phyloP scores from a whole-genome alignment of 2,113 vertebrate genomes.

The Carassius auratus region DNA sequence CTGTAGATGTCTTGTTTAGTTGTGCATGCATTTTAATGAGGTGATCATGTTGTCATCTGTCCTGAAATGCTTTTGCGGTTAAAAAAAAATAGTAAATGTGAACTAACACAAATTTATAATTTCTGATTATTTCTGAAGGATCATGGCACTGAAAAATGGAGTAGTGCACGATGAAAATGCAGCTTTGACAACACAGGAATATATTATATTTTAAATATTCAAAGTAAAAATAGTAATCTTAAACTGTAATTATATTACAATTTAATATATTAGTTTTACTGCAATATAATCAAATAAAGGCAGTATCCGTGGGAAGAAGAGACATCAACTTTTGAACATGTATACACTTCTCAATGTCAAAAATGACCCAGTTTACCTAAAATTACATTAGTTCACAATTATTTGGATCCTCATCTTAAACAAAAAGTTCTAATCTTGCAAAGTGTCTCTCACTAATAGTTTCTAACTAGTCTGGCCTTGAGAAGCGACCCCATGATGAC shows the following conservation, averaged over 20 bases:
- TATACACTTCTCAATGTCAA: not conserved
- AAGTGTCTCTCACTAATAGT: not conserved
- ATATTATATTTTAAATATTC: not conserved
- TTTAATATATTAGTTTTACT: not conserved
- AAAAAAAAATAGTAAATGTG: not conserved
- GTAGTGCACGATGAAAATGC: not conserved
- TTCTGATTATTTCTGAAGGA: not conserved
- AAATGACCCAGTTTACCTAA: not conserved
- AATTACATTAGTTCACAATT: not conserved
- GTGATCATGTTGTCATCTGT: not conserved
- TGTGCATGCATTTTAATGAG: not conserved
- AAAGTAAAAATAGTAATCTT: not conserved
- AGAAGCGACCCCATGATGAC: not conserved
- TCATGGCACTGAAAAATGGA: not conserved
- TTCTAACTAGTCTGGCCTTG: not conserved
- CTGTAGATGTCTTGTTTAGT: not conserved
- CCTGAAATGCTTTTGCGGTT: not conserved
- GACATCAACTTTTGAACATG: not conserved
- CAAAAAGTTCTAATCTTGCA: not conserved
- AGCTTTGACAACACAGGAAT: not conserved
- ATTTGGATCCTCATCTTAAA: not conserved
- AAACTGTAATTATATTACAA: too few relatives aligned
- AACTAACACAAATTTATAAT: not conserved
- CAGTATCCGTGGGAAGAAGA: not conserved
- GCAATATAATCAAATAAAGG: not conserved